phyloP scores from a whole-genome alignment of 2,113 vertebrate genomes.

The Ptyas mucosa region DNA sequence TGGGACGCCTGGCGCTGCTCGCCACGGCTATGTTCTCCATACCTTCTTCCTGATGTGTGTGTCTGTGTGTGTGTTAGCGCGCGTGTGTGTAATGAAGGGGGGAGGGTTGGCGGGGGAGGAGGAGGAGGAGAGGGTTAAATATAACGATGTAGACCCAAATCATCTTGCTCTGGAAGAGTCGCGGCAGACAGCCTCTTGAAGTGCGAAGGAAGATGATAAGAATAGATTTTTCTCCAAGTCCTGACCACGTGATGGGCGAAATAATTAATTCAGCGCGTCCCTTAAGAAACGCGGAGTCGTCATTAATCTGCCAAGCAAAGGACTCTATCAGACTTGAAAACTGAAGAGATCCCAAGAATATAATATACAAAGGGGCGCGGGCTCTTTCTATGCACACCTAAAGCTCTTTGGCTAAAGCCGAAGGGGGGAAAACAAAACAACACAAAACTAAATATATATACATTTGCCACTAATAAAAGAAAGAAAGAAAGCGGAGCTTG shows the following conservation, averaged over 20 bases:
- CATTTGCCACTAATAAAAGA: constrained; percentile 21
- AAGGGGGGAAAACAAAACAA: constrained; percentile 70
- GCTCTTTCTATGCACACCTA: constrained; percentile 80
- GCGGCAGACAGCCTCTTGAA: constrained; percentile 81
- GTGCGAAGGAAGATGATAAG: constrained; percentile 90
- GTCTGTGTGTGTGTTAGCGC: too few relatives aligned
- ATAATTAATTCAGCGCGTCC: constrained; percentile 99
- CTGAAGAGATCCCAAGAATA: constrained; percentile 99
- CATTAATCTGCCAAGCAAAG: constrained; percentile 99
- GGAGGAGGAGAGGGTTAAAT: constrained; percentile 23
- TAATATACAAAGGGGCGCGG: constrained; percentile 88
- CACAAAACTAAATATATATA: constrained; percentile 5
- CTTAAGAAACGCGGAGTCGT: constrained; percentile 99
- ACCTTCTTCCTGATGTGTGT: constrained; percentile 60
- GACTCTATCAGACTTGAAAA: constrained; percentile 99
- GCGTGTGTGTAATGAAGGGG: not conserved
- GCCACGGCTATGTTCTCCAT: constrained; percentile 74
- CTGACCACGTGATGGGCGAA: constrained; percentile 99
- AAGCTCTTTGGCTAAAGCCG: constrained; percentile 78
- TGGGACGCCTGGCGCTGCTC: constrained; percentile 57
- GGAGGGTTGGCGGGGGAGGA: not conserved
- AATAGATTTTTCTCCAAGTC: constrained; percentile 89
- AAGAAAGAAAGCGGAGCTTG: constrained; percentile 58
- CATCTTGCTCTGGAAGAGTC: constrained; percentile 74
- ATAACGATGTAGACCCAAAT: constrained; percentile 62